A percentile compares a stretch with the other conserved stretches of the same genome.
Evolutionary conservation across 2,113 vertebrate species (phyloP).

Genomic region (Sula dactylatra): DNA sequence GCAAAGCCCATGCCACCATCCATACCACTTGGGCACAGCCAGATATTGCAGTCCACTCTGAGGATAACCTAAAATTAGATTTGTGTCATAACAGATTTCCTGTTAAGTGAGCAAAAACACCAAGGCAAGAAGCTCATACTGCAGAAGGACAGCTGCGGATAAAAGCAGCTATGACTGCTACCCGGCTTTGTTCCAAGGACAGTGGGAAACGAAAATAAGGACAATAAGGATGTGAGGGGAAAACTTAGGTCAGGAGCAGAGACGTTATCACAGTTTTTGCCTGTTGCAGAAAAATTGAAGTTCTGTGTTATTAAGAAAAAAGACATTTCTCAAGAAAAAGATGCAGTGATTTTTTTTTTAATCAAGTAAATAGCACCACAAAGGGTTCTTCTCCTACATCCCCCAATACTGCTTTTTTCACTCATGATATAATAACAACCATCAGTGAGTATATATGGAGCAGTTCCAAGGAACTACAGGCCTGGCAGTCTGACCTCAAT

Average conservation of each 20-base stretch:
- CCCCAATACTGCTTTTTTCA: not conserved
- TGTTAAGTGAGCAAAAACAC: not conserved
- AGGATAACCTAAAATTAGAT: not conserved
- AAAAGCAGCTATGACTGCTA: not conserved
- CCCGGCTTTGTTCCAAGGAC: not conserved
- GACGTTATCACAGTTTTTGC: not conserved
- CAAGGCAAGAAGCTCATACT: not conserved
- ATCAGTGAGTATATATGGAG: not conserved
- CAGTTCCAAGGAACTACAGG: not conserved
- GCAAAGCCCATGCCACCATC: not conserved
- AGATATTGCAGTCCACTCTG: not conserved
- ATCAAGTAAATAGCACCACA: not conserved
- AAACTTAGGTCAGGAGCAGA: not conserved
- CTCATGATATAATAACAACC: not conserved
- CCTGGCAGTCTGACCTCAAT: not conserved
- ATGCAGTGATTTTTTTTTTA: not conserved
- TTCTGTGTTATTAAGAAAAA: not conserved
- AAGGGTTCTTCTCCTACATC: not conserved
- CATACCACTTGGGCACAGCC: not conserved
- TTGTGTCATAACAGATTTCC: not conserved
- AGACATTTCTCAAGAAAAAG: not conserved
- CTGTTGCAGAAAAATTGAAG: not conserved
- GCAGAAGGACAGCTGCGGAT: rapidly evolving
- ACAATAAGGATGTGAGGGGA: not conserved
- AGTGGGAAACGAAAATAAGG: not conserved